A percentile compares a stretch with the other conserved stretches of the same genome.
Conservation (phyloP, 2,888 invertebrate species). For the Pachymerium ferrugineum region DNA sequence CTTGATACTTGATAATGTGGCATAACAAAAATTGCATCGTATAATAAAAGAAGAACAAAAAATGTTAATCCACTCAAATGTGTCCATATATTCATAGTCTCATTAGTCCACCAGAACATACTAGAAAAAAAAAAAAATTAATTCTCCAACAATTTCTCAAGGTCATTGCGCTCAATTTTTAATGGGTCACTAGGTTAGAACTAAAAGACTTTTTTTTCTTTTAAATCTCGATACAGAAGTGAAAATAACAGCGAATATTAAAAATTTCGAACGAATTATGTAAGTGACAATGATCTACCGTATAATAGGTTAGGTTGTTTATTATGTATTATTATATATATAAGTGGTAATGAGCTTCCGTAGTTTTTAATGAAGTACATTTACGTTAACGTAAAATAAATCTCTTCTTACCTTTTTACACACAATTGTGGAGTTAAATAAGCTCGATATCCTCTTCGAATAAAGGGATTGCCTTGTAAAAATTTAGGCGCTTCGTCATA, state of each 20-base stretch:
- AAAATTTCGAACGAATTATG: too few species aligned
- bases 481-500: slow-evolving; percentile 36
- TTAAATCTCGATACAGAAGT: too few species aligned
- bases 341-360: too few species aligned
- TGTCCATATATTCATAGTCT: slow-evolving; percentile 96
- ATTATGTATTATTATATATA: too few species aligned
- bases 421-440: slow-evolving; percentile 74
- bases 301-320: too few species aligned
- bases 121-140: slow-evolving; percentile 50
- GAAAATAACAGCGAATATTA: too few species aligned
- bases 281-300: too few species aligned
- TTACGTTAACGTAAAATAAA: neutral
- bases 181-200: too few species aligned
- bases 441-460: slow-evolving; percentile 77
- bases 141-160: neutral
- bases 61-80: slow-evolving; percentile 63
- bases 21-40: slow-evolving; percentile 61
- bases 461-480: slow-evolving; percentile 63
- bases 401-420: slow-evolving; percentile 65
- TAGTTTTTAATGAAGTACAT: too few species aligned
- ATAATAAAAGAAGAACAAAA: slow-evolving; percentile 74
- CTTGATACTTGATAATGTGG: slow-evolving; percentile 63
- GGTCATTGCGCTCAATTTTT: neutral
- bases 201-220: too few species aligned
- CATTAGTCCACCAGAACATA: slow-evolving; percentile 94